phyloP scores from a whole-genome alignment of 1,140 invertebrate species.

The Brachionus asplanchnoidis region DNA sequence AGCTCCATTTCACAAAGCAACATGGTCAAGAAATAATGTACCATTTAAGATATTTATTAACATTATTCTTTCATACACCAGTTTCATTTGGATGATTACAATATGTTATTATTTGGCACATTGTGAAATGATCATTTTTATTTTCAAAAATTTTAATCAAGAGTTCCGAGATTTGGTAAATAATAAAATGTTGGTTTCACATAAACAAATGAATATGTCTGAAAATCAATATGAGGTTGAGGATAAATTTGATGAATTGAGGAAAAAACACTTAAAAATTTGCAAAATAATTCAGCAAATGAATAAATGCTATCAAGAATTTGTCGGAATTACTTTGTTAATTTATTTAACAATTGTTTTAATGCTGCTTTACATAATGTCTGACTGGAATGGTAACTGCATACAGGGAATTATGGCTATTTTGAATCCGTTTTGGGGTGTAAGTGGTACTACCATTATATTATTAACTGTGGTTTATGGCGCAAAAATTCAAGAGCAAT shows the following conservation, averaged over 20 bases:
- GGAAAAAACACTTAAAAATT: constrained; percentile 19
- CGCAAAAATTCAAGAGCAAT: not conserved
- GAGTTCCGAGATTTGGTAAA: not conserved
- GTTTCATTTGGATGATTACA: not conserved
- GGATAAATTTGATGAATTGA: constrained; percentile 8
- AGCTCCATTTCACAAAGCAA: constrained; percentile 7
- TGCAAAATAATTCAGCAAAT: not conserved
- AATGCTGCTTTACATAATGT: not conserved
- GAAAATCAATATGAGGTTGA: not conserved
- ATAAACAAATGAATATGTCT: not conserved
- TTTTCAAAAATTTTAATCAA: constrained; percentile 1
- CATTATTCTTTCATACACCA: not conserved
- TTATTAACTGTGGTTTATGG: not conserved
- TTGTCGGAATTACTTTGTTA: not conserved
- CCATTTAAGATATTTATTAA: not conserved
- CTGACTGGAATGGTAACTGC: constrained; percentile 12
- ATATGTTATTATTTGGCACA: not conserved
- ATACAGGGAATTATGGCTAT: not conserved
- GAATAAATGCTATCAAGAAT: constrained; percentile 14
- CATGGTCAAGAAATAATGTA: not conserved
- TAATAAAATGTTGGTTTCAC: not conserved
- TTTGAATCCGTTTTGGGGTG: constrained; percentile 5
- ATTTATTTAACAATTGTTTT: not conserved
- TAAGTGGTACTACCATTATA: not conserved
- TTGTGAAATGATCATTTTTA: constrained; percentile 18